A percentile compares a stretch with the other conserved stretches of the same genome.
Conservation (phyloP, 2,113 vertebrate genomes). For the Leucosticte australis region DNA sequence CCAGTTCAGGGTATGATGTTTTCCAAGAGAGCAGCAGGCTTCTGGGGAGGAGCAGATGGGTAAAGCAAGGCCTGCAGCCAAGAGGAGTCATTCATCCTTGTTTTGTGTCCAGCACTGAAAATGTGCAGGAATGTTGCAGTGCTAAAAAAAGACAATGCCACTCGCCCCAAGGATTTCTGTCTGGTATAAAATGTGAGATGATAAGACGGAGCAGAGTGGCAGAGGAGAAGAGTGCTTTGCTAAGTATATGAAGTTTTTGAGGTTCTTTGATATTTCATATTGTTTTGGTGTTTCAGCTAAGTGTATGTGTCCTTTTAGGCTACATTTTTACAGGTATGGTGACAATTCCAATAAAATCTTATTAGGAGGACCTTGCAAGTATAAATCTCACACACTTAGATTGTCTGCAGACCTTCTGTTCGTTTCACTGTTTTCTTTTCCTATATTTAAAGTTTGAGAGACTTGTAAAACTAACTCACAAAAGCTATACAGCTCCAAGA, state of each 20-base stretch:
- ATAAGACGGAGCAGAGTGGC: not conserved
- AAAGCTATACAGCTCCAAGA: not conserved
- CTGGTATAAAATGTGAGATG: not conserved
- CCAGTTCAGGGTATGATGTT: constrained; percentile 87
- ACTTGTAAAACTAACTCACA: not conserved
- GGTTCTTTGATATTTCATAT: not conserved
- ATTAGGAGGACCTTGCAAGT: not conserved
- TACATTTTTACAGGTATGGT: not conserved
- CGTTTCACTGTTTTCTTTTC: not conserved
- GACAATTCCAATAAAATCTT: not conserved
- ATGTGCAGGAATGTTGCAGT: constrained; percentile 33
- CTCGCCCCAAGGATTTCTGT: constrained; percentile 16
- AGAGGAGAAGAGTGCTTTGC: not conserved
- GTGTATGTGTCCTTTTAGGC: not conserved
- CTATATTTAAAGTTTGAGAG: not conserved
- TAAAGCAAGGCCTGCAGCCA: constrained; percentile 49
- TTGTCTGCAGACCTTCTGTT: not conserved
- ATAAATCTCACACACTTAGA: not conserved
- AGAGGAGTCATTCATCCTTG: constrained; percentile 40
- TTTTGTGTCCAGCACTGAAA: constrained; percentile 60
- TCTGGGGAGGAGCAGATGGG: constrained; percentile 41
- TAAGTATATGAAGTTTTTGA: not conserved
- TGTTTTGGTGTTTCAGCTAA: not conserved
- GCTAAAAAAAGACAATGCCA: constrained; percentile 11
- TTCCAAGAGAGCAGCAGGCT: constrained; percentile 49